A percentile compares a stretch with the other conserved stretches of the same genome.
Conservation (phyloP, 1,140 invertebrate species). For the Bradynema listronoti region DNA sequence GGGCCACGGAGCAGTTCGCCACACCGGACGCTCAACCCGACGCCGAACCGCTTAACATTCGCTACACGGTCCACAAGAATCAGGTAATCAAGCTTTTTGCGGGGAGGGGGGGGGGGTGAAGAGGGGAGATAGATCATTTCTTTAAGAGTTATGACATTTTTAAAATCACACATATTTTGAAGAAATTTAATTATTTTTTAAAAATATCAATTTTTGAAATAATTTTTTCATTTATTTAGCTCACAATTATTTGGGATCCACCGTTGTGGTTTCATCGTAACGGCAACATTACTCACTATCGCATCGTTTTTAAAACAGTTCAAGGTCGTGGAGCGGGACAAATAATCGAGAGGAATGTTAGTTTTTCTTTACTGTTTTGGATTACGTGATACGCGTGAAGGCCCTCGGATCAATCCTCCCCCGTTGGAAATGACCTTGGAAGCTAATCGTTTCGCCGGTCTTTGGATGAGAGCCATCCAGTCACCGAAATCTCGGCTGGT, state of each 20-base stretch:
- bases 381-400: too few species aligned
- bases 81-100: conserved; percentile 44
- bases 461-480: too few species aligned
- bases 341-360: conserved; percentile 32
- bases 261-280: conserved; percentile 79
- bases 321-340: conserved; percentile 15
- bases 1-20: conserved; percentile 48
- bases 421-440: too few species aligned
- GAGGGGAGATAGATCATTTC: too few species aligned
- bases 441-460: too few species aligned
- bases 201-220: too few species aligned
- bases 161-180: too few species aligned
- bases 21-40: conserved; percentile 58
- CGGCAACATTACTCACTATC: conserved; percentile 84
- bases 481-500: too few species aligned
- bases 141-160: too few species aligned
- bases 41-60: conserved; percentile 61
- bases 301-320: conserved; percentile 59
- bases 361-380: too few species aligned
- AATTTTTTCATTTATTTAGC: too few species aligned
- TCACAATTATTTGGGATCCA: conserved; percentile 77
- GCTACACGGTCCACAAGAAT: conserved; percentile 59
- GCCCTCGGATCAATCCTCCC: too few species aligned
- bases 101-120: not conserved
- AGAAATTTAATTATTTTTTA: conserved; percentile 2